Evolutionary conservation across 2,888 invertebrate species (phyloP), one percentile per base, ranked within the genome.

Genomic region (Hemithea aestivaria): DNA sequence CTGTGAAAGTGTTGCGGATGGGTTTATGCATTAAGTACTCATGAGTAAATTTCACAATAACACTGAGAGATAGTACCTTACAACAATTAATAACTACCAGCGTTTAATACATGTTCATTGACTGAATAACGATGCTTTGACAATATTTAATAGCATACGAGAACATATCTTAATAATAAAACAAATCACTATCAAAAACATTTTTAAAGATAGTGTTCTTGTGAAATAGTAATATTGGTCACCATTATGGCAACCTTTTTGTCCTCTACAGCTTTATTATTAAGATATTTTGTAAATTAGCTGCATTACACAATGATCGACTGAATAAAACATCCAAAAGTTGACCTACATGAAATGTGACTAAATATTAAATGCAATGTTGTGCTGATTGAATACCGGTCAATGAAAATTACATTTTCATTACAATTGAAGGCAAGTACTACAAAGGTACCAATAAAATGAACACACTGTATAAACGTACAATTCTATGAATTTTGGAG

Each of bases 341-440:
- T 10, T 36, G 9, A 27, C 27, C 24, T 40, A 37, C 34, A 22
- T 39, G 35, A 47, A 44, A 49, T 51, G 53, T 46, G 65, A 61
- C 54, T 33, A 16, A 37, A 39, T 25, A 58, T 58, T 77, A 79
- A 78, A 79, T 78, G 77, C 79, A 66, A 57, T 46, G 58, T 77
- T 79, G 80, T 78, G 80, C 80, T 65, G 49, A 47, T 32, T 50
- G 51, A 51, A 62, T 65, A 57, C 40, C 42, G 48, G 47, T 50
- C 35, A 38, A 58, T 60, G 65, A 69, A 64, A 68, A 69, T 66
- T 54, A 60, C 44, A 68, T 67, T 67, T 66, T 66, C 66, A 64
- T 54, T 48, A 34, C 53, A 37, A 53, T 54, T 51, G 59, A 77
- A 75, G 79, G 74, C 78, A 74, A 78, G 73, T 75, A 61, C 55